These are phyloP conservation scores for Stylophora pistillata DNA, from an alignment of 64 coral and sea anemone genomes.

Conservation along the genomic window DNA sequence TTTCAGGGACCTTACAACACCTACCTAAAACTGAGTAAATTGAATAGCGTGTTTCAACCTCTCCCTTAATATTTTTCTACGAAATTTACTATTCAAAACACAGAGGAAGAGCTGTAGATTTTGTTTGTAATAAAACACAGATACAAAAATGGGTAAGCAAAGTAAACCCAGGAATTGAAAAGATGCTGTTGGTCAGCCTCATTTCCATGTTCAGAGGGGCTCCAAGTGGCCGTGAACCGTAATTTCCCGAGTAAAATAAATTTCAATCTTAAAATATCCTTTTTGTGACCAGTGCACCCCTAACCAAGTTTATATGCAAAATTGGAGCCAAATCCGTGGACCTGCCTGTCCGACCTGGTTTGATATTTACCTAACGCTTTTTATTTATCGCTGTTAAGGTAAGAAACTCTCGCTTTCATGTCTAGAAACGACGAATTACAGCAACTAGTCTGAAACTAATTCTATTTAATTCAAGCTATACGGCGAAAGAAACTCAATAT, in stretches of 20 bases:
- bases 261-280: background rate
- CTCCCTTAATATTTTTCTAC: background rate
- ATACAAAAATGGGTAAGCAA: background rate
- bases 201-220: background rate
- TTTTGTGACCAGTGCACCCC: background rate
- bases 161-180: too few relatives aligned
- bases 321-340: background rate
- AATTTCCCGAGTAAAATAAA: background rate
- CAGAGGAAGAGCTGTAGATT: background rate
- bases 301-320: background rate
- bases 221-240: background rate
- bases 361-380: background rate
- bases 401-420: too few relatives aligned
- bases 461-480: too few relatives aligned
- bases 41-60: background rate
- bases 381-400: too few relatives aligned
- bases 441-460: too few relatives aligned
- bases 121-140: background rate
- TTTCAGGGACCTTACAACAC: too few relatives aligned
- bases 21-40: background rate
- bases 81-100: background rate
- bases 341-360: background rate
- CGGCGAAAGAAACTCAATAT: too few relatives aligned
- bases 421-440: too few relatives aligned
- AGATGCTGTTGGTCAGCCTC: background rate